phyloP scores from a whole-genome alignment of 2,113 vertebrate genomes.

The Pithys albifrons region DNA sequence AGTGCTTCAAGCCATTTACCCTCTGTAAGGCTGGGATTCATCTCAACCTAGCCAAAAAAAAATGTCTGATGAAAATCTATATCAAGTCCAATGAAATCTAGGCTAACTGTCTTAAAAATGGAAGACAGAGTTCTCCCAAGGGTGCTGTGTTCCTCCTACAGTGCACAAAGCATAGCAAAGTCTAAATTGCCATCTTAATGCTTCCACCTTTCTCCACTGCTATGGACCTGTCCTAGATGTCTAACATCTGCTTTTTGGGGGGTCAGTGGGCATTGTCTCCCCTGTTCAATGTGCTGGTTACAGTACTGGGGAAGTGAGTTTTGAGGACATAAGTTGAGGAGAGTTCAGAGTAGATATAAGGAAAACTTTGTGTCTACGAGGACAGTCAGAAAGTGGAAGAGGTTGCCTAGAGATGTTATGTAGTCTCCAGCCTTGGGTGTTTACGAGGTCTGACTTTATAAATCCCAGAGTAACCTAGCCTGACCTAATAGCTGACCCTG shows the following conservation, averaged over 20 bases:
- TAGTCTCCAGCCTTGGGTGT: background rate
- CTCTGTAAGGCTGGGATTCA: background rate
- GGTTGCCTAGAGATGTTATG: background rate
- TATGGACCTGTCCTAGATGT: background rate
- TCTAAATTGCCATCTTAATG: background rate
- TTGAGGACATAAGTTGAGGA: background rate
- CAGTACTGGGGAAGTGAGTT: background rate
- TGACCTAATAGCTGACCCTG: background rate
- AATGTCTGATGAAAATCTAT: background rate
- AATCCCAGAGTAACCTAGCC: background rate
- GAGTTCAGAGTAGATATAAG: background rate
- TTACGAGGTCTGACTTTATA: background rate
- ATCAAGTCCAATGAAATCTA: background rate
- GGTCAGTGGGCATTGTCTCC: background rate
- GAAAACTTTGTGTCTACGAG: background rate
- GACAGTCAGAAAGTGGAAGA: background rate
- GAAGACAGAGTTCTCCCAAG: background rate
- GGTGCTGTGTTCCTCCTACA: background rate
- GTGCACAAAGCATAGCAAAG: background rate
- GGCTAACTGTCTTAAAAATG: background rate
- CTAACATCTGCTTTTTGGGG: background rate
- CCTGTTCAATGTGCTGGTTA: background rate
- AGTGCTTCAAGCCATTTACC: background rate
- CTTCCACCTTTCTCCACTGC: background rate
- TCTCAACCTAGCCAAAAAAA: background rate